Conservation (phyloP, 2,797 vertebrate species). For the Pseudochirops cupreus region DNA sequence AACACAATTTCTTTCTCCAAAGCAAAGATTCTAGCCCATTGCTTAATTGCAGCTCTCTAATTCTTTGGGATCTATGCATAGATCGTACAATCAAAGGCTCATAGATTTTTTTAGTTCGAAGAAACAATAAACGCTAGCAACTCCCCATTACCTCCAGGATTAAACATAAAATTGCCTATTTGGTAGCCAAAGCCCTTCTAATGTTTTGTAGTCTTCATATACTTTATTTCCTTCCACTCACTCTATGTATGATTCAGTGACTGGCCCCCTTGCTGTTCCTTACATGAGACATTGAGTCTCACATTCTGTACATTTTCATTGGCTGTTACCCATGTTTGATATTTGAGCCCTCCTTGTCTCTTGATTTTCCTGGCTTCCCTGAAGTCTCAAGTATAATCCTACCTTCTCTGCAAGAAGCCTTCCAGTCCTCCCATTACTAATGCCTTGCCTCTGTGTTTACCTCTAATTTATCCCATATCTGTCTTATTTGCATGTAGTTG, state of each 20-base stretch:
- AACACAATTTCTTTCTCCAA: neutral
- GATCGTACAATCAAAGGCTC: neutral
- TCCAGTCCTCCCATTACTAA: neutral
- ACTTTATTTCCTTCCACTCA: neutral
- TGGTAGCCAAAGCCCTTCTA: neutral
- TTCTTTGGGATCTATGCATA: neutral
- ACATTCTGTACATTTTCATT: neutral
- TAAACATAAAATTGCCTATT: neutral
- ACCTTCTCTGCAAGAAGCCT: neutral
- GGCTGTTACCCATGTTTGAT: neutral
- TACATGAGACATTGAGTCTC: neutral
- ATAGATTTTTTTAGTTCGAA: neutral
- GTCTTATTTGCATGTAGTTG: neutral
- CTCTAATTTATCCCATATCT: neutral
- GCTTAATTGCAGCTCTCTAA: neutral
- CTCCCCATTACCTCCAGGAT: neutral
- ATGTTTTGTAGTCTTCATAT: neutral
- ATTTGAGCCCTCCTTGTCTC: neutral
- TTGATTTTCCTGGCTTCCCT: neutral
- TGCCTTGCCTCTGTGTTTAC: neutral
- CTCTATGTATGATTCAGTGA: neutral
- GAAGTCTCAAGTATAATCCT: neutral
- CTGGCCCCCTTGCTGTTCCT: neutral
- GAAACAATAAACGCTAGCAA: neutral
- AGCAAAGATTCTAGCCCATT: neutral